Conservation (phyloP, 2,113 vertebrate species). For the Delphinapterus leucas region DNA sequence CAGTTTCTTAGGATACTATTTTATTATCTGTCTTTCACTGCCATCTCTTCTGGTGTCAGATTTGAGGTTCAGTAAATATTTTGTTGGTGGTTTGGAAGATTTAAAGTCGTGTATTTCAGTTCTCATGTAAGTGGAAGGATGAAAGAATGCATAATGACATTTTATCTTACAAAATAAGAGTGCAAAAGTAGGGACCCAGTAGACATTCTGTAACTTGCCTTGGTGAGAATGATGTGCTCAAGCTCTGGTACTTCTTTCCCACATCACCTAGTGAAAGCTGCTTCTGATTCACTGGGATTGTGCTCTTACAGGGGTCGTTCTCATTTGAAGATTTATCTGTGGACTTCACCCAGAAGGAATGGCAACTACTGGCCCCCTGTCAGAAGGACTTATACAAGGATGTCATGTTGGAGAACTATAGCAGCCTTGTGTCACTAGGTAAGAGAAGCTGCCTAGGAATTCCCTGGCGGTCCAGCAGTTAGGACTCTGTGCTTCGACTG, state of each 20-base stretch:
- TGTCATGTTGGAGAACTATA: constrained; percentile 71
- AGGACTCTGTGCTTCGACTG: neutral
- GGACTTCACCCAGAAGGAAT: constrained; percentile 64
- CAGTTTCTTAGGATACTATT: neutral
- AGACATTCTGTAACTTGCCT: accelerated
- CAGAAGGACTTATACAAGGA: constrained; percentile 67
- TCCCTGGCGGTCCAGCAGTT: neutral
- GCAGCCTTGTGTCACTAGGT: constrained; percentile 51
- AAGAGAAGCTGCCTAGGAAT: neutral
- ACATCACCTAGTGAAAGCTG: accelerated
- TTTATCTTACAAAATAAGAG: neutral
- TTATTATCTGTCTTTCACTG: neutral
- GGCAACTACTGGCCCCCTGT: constrained; percentile 47
- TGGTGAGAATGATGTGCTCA: neutral
- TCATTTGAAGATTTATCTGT: constrained; percentile 69
- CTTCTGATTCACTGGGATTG: neutral
- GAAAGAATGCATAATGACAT: neutral
- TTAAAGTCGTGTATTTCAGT: neutral
- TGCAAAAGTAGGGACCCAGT: neutral
- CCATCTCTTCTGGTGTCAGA: neutral
- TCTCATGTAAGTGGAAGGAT: neutral
- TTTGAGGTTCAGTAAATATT: neutral
- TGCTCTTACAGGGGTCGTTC: constrained; percentile 38
- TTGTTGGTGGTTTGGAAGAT: neutral
- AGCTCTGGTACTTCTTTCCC: neutral